phyloP scores from a whole-genome alignment of 2,797 vertebrate species.

The Anniella stebbinsi region DNA sequence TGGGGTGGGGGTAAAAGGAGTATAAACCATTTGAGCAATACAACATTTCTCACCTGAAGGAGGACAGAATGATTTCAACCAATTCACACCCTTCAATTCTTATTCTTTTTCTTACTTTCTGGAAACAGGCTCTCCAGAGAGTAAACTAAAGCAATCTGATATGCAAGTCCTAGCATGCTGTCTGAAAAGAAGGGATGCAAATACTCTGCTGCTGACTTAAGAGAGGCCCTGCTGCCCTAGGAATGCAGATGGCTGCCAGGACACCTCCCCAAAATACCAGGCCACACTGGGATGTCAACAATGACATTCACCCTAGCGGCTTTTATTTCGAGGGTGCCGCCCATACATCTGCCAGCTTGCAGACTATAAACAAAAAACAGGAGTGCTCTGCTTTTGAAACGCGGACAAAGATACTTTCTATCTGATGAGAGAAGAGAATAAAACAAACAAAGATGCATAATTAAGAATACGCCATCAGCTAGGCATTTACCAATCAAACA shows the following conservation, averaged over 20 bases:
- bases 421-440: background rate
- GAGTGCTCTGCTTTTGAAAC: background rate
- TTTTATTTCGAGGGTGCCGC: background rate
- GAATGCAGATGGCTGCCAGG: slow-evolving; percentile 63
- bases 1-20: background rate
- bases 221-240: slow-evolving; percentile 46
- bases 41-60: background rate
- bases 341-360: background rate
- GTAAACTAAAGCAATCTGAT: slow-evolving; percentile 31
- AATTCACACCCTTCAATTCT: background rate
- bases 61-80: background rate
- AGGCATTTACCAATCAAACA: background rate
- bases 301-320: background rate
- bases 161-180: slow-evolving; percentile 15
- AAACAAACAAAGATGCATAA: background rate
- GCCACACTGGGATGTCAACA: background rate
- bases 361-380: background rate
- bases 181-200: slow-evolving; percentile 48
- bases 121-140: slow-evolving; percentile 16
- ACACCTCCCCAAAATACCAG: slow-evolving; percentile 44
- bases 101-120: background rate
- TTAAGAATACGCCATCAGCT: background rate
- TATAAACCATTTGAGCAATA: background rate
- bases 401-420: background rate
- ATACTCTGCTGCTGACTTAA: slow-evolving; percentile 49